Conservation (phyloP, 2,797 vertebrate species). For the Carapus acus region DNA sequence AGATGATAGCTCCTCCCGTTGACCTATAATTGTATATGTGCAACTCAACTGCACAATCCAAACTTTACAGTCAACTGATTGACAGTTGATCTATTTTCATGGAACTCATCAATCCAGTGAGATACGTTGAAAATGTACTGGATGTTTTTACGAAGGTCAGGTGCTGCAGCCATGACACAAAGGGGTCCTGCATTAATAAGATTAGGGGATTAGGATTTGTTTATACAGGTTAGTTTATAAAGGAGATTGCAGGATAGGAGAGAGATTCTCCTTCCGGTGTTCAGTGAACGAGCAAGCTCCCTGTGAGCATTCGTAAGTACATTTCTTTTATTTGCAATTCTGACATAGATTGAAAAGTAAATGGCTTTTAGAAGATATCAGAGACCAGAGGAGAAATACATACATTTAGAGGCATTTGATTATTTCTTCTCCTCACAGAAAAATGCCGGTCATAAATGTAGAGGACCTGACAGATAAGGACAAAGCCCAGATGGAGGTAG, state of each 20-base stretch:
- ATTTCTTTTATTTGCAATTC: conserved; percentile 3
- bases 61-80: background rate
- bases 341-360: background rate
- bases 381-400: background rate
- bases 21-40: conserved; percentile 35
- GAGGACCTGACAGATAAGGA: conserved; percentile 91
- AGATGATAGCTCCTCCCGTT: conserved; percentile 40
- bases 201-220: conserved; percentile 75
- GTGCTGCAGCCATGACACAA: conserved; percentile 32
- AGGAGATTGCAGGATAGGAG: conserved; percentile 60
- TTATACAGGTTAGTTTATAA: conserved; percentile 81
- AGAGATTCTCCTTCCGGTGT: conserved; percentile 58
- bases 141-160: conserved; percentile 18
- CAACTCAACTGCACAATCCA: background rate
- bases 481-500: conserved; percentile 88
- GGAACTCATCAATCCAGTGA: conserved; percentile 9
- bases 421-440: conserved; percentile 43
- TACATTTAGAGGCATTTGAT: background rate
- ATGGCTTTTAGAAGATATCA: background rate
- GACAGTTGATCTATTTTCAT: too few species aligned
- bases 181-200: conserved; percentile 68
- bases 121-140: conserved; percentile 18
- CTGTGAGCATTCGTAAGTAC: conserved; percentile 60
- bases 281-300: conserved; percentile 56
- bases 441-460: conserved; percentile 89